Percentiles rank a stretch among this genome's conserved stretches.
Conservation (phyloP, 2,888 invertebrate genomes). For the Phasia obesa region DNA sequence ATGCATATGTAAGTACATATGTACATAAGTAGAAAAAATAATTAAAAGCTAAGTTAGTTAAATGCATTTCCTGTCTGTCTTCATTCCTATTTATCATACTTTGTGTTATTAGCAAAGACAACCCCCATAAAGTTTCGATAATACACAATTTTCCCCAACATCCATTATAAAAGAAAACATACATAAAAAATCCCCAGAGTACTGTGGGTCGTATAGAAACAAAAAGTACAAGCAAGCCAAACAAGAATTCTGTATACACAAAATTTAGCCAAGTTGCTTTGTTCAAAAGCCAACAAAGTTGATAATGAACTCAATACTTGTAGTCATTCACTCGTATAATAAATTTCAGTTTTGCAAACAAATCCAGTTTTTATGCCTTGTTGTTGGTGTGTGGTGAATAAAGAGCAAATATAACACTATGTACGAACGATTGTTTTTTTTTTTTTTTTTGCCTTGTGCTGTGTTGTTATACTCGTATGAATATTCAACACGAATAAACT, state of each 20-base stretch:
- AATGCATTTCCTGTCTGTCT: not conserved
- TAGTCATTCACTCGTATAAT: slow-evolving; percentile 9
- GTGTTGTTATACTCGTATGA: not conserved
- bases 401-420: not conserved
- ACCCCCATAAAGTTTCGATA: slow-evolving; percentile 16
- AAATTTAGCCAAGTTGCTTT: slow-evolving; percentile 13
- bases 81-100: not conserved
- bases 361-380: slow-evolving; percentile 48
- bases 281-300: not conserved
- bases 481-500: slow-evolving; percentile 14
- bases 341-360: slow-evolving; percentile 20
- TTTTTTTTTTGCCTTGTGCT: slow-evolving; percentile 9
- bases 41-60: no score
- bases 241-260: not conserved
- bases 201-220: slow-evolving; percentile 35
- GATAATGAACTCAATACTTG: slow-evolving; percentile 20
- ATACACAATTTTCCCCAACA: slow-evolving; percentile 2
- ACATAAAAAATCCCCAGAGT: slow-evolving; percentile 5
- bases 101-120: slow-evolving; percentile 40
- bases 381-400: slow-evolving; percentile 22
- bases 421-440: slow-evolving; percentile 1
- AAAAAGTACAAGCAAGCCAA: not conserved
- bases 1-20: no score
- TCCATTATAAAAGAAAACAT: not conserved
- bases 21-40: no score